These are phyloP conservation scores for Lissonota sp. DNA, from an alignment of 2,888 invertebrate species.

Conservation along the genomic window DNA sequence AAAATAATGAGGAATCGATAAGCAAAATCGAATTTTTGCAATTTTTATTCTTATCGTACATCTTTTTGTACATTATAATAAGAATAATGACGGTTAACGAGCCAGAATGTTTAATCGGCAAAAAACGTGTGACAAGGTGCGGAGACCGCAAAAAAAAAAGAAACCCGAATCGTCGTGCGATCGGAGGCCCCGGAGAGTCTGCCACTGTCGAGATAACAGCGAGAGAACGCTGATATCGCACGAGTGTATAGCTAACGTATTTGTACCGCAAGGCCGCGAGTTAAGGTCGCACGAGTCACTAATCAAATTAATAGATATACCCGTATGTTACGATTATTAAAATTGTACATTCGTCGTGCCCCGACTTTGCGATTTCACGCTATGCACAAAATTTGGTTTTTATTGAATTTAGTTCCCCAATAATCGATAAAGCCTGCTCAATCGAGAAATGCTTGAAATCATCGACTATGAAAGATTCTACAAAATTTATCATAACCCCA, in stretches of 20 bases:
- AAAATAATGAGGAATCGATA: too few relatives aligned
- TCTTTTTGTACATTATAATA: not conserved
- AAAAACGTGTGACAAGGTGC: not conserved
- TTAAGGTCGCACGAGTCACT: conserved; percentile 48
- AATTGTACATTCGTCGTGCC: too few relatives aligned
- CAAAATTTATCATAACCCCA: too few relatives aligned
- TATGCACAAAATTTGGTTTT: not conserved
- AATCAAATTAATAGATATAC: conserved; percentile 48
- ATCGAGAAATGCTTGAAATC: too few relatives aligned
- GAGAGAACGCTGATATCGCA: conserved; percentile 49
- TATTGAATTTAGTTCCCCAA: too few relatives aligned
- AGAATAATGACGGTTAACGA: not conserved
- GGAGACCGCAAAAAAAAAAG: not conserved
- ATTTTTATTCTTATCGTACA: too few relatives aligned
- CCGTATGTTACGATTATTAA: too few relatives aligned
- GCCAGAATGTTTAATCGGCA: not conserved
- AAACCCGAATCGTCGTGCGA: conserved; percentile 1
- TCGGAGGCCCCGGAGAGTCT: conserved; percentile 44
- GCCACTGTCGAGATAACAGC: conserved; percentile 36
- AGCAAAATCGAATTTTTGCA: too few relatives aligned
- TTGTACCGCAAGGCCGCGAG: conserved; percentile 54
- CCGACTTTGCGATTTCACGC: too few relatives aligned
- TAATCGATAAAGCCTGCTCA: too few relatives aligned
- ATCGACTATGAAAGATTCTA: too few relatives aligned
- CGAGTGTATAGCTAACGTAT: conserved; percentile 46